Conservation (phyloP, 2,113 vertebrate genomes). For the Lathamus discolor region DNA sequence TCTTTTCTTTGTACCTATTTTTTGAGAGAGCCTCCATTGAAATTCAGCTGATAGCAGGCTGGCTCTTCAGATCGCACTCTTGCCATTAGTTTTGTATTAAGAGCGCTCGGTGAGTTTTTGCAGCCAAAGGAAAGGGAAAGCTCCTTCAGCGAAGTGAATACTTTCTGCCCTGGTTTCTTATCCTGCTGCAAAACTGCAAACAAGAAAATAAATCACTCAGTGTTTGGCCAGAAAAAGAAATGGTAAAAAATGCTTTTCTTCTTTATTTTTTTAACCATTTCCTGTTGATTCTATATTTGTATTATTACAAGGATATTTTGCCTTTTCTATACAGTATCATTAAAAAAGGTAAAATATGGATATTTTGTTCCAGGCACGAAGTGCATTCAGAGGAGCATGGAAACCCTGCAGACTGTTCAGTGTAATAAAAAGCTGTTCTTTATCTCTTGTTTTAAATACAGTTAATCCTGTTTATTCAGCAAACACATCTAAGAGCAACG, state of each 20-base stretch:
- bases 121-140: background rate
- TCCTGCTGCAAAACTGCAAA: slow-evolving; percentile 35
- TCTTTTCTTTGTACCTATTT: slow-evolving; percentile 69
- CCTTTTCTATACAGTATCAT: background rate
- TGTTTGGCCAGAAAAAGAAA: slow-evolving; percentile 2
- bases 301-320: slow-evolving; percentile 17
- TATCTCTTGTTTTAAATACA: slow-evolving; percentile 71
- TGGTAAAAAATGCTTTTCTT: background rate
- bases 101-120: slow-evolving; percentile 17
- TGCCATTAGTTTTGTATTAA: slow-evolving; percentile 35
- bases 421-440: slow-evolving; percentile 57
- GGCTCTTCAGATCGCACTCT: slow-evolving; percentile 22
- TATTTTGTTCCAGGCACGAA: slow-evolving; percentile 20
- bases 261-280: background rate
- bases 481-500: slow-evolving; percentile 66
- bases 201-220: background rate
- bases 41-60: slow-evolving; percentile 62
- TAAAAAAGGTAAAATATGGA: slow-evolving; percentile 13
- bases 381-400: background rate
- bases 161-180: background rate
- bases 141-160: background rate
- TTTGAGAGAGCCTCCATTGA: slow-evolving; percentile 58
- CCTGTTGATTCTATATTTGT: background rate
- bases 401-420: slow-evolving; percentile 43
- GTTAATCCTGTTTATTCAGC: slow-evolving; percentile 71